Evolutionary conservation across 2,797 vertebrate genomes (phyloP), one percentile per base, ranked within the genome.

Genomic region (Schizopygopsis malacanthus): DNA sequence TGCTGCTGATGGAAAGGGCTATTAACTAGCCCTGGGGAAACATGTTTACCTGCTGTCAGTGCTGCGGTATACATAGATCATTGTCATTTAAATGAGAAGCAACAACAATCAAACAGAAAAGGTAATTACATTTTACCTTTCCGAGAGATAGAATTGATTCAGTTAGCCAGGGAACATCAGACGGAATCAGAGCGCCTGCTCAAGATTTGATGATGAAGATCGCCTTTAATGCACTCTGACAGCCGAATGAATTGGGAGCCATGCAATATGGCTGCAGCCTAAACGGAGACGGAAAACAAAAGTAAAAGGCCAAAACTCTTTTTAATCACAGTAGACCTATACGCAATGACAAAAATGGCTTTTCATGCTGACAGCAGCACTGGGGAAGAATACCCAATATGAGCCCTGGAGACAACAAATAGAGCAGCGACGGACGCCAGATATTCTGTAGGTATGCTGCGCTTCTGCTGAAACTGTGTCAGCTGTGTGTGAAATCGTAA

Each of bases 31-130:
- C 75, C 78, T 78, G 81, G 83, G 85, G 89, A 91, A 87, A 89
- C 88, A 84, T 89, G 88, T 92, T 91, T 90, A 89, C 90, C 90
- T 91, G 85, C 91, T 90, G 88, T 92, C 91, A 90, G 88, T 85
- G 82, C 63, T 69, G 87, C 82, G 54, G 87, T 85, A 88, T 85
- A 89, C 89, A 90, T 89, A 89, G 87, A 92, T 92, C 90, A 91
- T 86, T 89, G 87, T 89, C 87, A 91, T 91, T 90, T 89, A 91
- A 91, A 91, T 90, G 87, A 91, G 87, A 87, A 86, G 86, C 89
- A 90, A 89, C 89, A 90, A 90, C 88, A 90, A 91, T 89, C 90
- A 92, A 89, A 91, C 85, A 90, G 86, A 88, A 88, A 90, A 89
- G 70, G 86, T 91, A 91, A 92, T 90, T 89, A 89, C 90, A 89